Base-by-base conservation (phyloP, 2,113 vertebrate genomes). In the Cryptomyrus ogoouensis region DNA sequence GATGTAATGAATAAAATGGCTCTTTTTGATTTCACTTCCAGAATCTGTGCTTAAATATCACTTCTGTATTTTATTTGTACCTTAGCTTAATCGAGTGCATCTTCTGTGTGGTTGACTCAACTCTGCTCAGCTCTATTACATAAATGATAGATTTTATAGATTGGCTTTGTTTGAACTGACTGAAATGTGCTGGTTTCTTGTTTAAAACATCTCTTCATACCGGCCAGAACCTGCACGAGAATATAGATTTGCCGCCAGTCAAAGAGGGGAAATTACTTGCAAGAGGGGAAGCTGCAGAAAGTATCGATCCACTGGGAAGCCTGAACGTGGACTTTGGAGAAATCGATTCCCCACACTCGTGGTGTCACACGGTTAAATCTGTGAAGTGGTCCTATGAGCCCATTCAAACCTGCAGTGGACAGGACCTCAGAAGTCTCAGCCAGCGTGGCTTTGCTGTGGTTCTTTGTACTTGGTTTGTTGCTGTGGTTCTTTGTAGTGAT, bases 131-230 rank as follows among this genome's bases (percentile, higher is more conserved):
- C 74, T 80, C 31, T 80, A 42, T 80, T 86, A 50, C 83, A 86
- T 47, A 86, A 56, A 19, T 87, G 46, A 53, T 87, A 53, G 80
- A 77, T 77, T 44, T 83, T 87, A 52, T 56, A 52, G 47, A 87
- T 52, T 52, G 12, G 1, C 85, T 87, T 31, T 53, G 85, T 53
- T 87, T 87, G 85, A 52, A 53, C 13, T 87, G n/a, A 17, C 27
- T n/a, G 31, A 53, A 53, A 53, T 53, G 46, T 53, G 46, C 50
- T 12, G 47, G n/a, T 52, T 49, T 86, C 46, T 87, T 31, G 46
- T 52, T 87, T 21, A 87, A 46, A 46, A 46, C n/a, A 31, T 49
- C 44, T 50, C 74, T 80, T 50, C 7, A 27, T 86, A 50, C n/a
- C 3, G 2, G 85, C 49, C 27, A 39, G 27, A 52, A 52, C 31